Conservation (phyloP, 2,888 invertebrate genomes). For the Girardia tigrina region DNA sequence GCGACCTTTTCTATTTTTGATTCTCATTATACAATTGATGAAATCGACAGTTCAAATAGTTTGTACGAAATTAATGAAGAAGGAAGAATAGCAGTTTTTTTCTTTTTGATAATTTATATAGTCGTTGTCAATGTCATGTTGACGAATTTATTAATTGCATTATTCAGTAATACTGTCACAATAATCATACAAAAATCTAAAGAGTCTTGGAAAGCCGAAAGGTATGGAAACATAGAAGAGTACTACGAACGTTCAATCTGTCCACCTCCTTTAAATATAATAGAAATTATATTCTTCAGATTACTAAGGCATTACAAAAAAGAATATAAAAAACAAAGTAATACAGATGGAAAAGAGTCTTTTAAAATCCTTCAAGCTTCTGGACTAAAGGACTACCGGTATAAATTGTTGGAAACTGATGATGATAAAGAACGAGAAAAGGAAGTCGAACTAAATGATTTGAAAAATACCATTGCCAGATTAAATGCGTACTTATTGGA, state of each 20-base stretch:
- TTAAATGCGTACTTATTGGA: no score
- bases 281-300: neutral
- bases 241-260: constrained; percentile 31
- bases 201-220: constrained; percentile 33
- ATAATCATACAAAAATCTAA: constrained; percentile 31
- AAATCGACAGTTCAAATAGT: neutral
- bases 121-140: constrained; percentile 31
- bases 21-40: neutral
- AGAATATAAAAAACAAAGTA: neutral
- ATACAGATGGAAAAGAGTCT: neutral
- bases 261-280: constrained; percentile 25
- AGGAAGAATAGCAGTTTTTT: neutral
- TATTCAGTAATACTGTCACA: constrained; percentile 35
- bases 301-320: neutral
- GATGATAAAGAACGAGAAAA: neutral
- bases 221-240: constrained; percentile 29
- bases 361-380: neutral
- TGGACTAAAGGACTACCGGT: neutral
- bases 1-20: constrained; percentile 14
- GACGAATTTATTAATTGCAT: constrained; percentile 34
- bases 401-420: neutral
- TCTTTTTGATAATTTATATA: constrained; percentile 21
- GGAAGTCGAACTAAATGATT: neutral
- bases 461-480: neutral
- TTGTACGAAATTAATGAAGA: neutral